Evolutionary conservation across 2,113 vertebrate species (phyloP).

Genomic region (Osmerus mordax): DNA sequence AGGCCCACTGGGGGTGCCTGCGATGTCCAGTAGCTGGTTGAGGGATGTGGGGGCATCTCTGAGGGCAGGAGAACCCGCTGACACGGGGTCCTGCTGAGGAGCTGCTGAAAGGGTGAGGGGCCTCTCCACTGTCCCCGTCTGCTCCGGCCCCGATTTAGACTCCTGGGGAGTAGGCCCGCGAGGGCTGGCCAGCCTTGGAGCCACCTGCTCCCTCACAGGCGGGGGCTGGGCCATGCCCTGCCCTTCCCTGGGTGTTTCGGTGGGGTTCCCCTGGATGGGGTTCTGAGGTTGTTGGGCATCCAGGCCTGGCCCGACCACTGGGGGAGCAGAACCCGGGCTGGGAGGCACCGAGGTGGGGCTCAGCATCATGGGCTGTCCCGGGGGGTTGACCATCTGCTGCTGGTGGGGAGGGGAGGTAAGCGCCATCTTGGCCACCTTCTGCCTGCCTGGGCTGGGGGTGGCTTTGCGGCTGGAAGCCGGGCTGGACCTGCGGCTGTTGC

Average conservation of each 20-base stretch:
- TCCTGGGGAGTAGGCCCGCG: slow-evolving; percentile 69
- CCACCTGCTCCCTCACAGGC: slow-evolving; percentile 74
- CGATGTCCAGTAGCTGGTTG: slow-evolving; percentile 92
- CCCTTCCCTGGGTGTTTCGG: slow-evolving; percentile 77
- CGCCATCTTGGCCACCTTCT: slow-evolving; percentile 85
- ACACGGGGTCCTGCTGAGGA: slow-evolving; percentile 73
- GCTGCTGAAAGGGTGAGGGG: slow-evolving; percentile 38
- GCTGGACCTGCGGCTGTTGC: slow-evolving; percentile 91
- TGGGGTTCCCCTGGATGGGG: slow-evolving; percentile 62
- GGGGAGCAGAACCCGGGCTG: slow-evolving; percentile 72
- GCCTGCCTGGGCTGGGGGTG: slow-evolving; percentile 91
- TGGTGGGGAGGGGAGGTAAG: slow-evolving; percentile 75
- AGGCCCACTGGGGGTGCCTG: slow-evolving; percentile 75
- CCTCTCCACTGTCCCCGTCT: slow-evolving; percentile 60
- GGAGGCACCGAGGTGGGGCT: slow-evolving; percentile 74
- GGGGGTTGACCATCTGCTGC: slow-evolving; percentile 77
- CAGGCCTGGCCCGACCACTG: slow-evolving; percentile 59
- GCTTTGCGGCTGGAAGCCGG: slow-evolving; percentile 91
- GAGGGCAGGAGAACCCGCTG: slow-evolving; percentile 74
- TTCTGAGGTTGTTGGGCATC: slow-evolving; percentile 72
- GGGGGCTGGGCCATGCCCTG: slow-evolving; percentile 63
- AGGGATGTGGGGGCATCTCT: slow-evolving; percentile 87
- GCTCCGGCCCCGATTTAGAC: slow-evolving; percentile 76
- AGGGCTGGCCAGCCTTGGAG: slow-evolving; percentile 72
- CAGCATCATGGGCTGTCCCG: slow-evolving; percentile 78